Percentiles rank a stretch among this genome's conserved stretches.
Evolutionary conservation across 92 coral and sea anemone species (phyloP).

Genomic region (Palythoa heliodiscus): DNA sequence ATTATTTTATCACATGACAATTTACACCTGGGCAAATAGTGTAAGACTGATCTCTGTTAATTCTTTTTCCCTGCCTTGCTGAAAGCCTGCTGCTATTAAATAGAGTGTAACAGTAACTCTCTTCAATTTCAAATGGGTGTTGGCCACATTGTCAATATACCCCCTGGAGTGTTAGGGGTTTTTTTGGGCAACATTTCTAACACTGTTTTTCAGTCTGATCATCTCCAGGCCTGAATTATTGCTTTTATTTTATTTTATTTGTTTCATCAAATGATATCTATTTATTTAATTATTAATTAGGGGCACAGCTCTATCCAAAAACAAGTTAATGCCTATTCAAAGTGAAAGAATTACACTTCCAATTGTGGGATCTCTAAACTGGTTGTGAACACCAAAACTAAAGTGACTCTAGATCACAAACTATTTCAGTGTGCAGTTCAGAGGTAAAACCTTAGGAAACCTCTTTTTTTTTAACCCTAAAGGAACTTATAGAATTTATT

Average conservation of each 20-base stretch:
- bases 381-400: not conserved
- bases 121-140: not conserved
- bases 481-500: not conserved
- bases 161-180: not conserved
- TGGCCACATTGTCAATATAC: not conserved
- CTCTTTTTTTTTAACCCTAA: not conserved
- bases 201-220: conserved; percentile 5
- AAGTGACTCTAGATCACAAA: not conserved
- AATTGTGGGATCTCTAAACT: not conserved
- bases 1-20: too few relatives aligned
- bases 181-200: not conserved
- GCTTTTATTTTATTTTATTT: not conserved
- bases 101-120: not conserved
- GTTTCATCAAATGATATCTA: not conserved
- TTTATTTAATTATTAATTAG: not conserved
- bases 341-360: not conserved
- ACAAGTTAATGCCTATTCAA: not conserved
- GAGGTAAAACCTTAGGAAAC: not conserved
- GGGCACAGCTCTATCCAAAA: not conserved
- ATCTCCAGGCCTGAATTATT: not conserved
- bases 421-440: conserved; percentile 4
- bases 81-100: not conserved
- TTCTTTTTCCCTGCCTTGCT: not conserved
- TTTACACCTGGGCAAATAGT: too few relatives aligned
- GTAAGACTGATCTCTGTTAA: too few relatives aligned